phyloP scores from a whole-genome alignment of 2,113 vertebrate species.

The Elephantulus edwardii region DNA sequence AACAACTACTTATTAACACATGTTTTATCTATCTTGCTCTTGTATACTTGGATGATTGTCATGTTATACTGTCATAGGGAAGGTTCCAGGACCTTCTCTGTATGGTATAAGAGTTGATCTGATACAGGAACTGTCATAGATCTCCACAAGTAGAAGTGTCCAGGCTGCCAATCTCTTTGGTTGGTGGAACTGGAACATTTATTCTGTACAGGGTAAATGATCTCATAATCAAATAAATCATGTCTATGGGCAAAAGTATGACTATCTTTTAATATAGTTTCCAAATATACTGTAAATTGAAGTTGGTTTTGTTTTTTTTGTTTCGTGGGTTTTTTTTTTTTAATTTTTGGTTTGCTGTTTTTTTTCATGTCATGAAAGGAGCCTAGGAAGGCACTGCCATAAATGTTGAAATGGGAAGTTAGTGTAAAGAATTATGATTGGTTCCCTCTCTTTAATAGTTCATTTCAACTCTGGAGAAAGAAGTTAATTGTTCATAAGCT shows the following conservation, averaged over 20 bases:
- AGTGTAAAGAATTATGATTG: not conserved
- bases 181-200: not conserved
- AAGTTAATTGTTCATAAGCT: slow-evolving; percentile 7
- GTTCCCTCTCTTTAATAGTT: not conserved
- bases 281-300: not conserved
- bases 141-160: not conserved
- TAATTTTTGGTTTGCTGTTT: too few species aligned
- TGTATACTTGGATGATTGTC: not conserved
- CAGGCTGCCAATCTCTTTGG: not conserved
- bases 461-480: not conserved
- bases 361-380: not conserved
- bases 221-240: not conserved
- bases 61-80: not conserved
- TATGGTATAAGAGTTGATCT: not conserved
- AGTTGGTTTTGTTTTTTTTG: too few species aligned
- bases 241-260: not conserved
- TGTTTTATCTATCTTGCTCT: not conserved
- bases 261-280: not conserved
- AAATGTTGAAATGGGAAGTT: not conserved
- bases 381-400: not conserved
- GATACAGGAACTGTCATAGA: not conserved
- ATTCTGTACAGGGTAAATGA: not conserved
- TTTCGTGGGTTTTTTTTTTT: too few species aligned
- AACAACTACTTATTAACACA: not conserved
- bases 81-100: not conserved